Evolutionary conservation across 1,140 invertebrate genomes (phyloP), one percentile per base, ranked within the genome.

Genomic region (Lysiphlebus fabarum): DNA sequence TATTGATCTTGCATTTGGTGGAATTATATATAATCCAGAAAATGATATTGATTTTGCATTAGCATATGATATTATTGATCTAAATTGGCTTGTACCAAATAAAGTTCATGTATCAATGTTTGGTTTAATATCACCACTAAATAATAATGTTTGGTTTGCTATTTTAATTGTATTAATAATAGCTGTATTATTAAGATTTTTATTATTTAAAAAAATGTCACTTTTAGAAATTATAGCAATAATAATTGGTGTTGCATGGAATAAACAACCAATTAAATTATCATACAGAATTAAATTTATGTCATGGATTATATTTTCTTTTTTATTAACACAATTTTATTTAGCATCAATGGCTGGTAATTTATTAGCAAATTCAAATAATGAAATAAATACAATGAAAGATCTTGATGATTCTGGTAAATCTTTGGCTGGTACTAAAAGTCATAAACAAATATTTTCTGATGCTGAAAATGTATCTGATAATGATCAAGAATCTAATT

Each of bases 251-350:
- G 51, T 68, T 0, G 14, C 67, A 0, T 61, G 64, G 55, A 34
- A 51, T 2, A 60, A 59, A 7, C 70, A 72, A 34, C 76, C 76
- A 0, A 49, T 10, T 0, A 64, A 45, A 42, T 10, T 60, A 0
- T 75, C 75, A 0, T 54, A 59, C 0, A 62, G 68, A 43, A 58
- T 77, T 1, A 61, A 69, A 1, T 77, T 70, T 14, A 57, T 76
- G 9, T 67, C 72, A 7, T 76, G 73, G 71, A 56, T 64, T 0
- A 33, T 76, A 0, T 76, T 72, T 12, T 69, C 73, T 2, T 70
- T 69, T 36, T 64, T 76, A n/a, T 42, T 77, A 0, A 61, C 66
- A n/a, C 73, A 77, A 40, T 64, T 68, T 40, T 76, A 76, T 54
- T 55, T 76, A 2, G 73, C 71, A 7, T 69, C 74, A 0, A 51